Conservation (phyloP, 2,888 invertebrate genomes). For the Folsomia manolachei region DNA sequence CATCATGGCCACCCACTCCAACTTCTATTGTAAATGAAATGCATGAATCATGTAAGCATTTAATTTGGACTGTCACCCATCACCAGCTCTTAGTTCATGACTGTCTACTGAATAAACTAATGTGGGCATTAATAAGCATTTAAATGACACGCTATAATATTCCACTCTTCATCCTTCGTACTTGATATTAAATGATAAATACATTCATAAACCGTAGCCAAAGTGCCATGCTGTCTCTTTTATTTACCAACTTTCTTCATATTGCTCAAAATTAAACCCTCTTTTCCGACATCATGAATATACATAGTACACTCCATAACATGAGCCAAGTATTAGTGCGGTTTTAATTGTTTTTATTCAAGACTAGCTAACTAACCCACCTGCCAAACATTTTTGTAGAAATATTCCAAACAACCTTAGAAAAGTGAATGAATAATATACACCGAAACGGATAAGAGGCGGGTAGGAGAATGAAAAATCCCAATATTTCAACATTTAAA, state of each 20-base stretch:
- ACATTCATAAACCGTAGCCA: not conserved
- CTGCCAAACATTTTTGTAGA: too few relatives aligned
- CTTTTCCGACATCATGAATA: too few relatives aligned
- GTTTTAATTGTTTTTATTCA: too few relatives aligned
- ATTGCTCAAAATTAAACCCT: not conserved
- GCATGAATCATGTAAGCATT: conserved; percentile 22
- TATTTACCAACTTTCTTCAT: not conserved
- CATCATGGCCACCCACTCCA: not conserved
- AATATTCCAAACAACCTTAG: too few relatives aligned
- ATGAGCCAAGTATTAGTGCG: too few relatives aligned
- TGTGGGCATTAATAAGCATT: not conserved
- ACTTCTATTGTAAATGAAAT: conserved; percentile 5
- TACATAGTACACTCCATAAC: too few relatives aligned
- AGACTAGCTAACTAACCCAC: too few relatives aligned
- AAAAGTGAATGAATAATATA: too few relatives aligned
- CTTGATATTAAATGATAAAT: not conserved
- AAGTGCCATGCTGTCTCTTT: not conserved
- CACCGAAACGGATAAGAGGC: not conserved
- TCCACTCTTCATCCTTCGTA: not conserved
- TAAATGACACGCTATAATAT: not conserved
- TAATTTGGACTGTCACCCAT: conserved; percentile 9
- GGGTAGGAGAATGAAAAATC: not conserved
- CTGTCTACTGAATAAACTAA: too few relatives aligned
- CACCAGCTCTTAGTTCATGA: too few relatives aligned
- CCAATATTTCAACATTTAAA: not conserved